phyloP scores from a whole-genome alignment of 2,888 invertebrate species.

The Dicyrtomina minuta region DNA sequence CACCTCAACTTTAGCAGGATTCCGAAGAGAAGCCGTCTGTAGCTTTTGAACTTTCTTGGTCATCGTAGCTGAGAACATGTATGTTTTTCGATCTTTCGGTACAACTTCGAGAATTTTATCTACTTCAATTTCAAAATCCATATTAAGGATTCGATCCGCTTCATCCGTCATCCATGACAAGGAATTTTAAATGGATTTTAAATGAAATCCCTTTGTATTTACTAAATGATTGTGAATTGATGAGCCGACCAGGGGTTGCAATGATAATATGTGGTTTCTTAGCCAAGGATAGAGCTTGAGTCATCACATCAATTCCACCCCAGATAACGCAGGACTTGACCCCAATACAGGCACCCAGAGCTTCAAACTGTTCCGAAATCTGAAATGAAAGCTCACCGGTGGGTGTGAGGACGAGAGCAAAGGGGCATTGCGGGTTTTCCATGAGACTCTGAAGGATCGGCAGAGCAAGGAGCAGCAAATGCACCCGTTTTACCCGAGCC shows the following conservation, averaged over 20 bases:
- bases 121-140: constrained; percentile 98
- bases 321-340: constrained; percentile 95
- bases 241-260: constrained; percentile 91
- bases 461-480: constrained; percentile 90
- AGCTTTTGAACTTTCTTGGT: constrained; percentile 95
- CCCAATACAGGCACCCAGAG: constrained; percentile 86
- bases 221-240: constrained; percentile 97
- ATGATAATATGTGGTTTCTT: constrained; percentile 97
- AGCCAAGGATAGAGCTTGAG: constrained; percentile 84
- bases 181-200: constrained; percentile 81
- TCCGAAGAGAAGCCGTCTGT: constrained; percentile 88
- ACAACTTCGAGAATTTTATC: constrained; percentile 92
- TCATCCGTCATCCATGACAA: constrained; percentile 99
- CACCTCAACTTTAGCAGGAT: constrained; percentile 93
- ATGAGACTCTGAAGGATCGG: constrained; percentile 96
- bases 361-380: constrained; percentile 97
- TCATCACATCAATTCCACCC: constrained; percentile 98
- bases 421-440: constrained; percentile 93
- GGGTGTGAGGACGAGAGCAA: constrained; percentile 90
- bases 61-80: constrained; percentile 98
- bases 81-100: constrained; percentile 87
- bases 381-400: constrained; percentile 97
- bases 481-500: constrained; percentile 98
- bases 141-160: constrained; percentile 96
- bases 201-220: constrained; percentile 96